Percentiles rank a stretch among this genome's conserved stretches.
Conservation (phyloP, 2,888 invertebrate species). For the Athetis lepigone region DNA sequence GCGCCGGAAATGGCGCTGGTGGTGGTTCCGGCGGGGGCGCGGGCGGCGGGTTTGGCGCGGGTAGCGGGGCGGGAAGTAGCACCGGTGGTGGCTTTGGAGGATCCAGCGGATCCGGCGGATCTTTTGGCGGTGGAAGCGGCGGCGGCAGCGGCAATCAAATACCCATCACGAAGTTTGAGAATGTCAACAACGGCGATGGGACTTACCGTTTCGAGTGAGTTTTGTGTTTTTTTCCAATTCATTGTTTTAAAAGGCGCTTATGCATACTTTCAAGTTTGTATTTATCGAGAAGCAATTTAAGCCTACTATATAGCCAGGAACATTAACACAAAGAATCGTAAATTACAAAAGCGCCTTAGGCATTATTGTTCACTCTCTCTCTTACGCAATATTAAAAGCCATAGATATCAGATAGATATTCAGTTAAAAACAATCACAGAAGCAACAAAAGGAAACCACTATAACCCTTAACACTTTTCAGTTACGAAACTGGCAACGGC, state of each 20-base stretch:
- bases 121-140: slow-evolving; percentile 67
- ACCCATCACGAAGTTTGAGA: slow-evolving; percentile 92
- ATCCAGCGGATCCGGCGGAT: slow-evolving; percentile 50
- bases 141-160: slow-evolving; percentile 84
- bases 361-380: neutral
- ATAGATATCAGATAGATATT: too few species aligned
- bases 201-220: slow-evolving; percentile 91
- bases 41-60: slow-evolving; percentile 63
- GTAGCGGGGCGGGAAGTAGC: slow-evolving; percentile 70
- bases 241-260: neutral
- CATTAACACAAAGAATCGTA: slow-evolving; percentile 22
- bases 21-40: slow-evolving; percentile 62
- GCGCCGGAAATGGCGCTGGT: slow-evolving; percentile 61
- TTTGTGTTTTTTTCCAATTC: neutral
- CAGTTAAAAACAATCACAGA: neutral
- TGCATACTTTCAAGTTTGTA: neutral
- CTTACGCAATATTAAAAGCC: neutral
- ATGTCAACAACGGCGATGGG: slow-evolving; percentile 92
- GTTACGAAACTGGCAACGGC: slow-evolving; percentile 93
- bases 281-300: slow-evolving; percentile 10
- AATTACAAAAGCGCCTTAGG: slow-evolving; percentile 9
- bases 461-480: slow-evolving; percentile 66
- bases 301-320: neutral
- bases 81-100: slow-evolving; percentile 70
- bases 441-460: neutral